Evolutionary conservation across 2,888 invertebrate species (phyloP), one percentile per base, ranked within the genome.

Genomic region (Leptopilina syphax): DNA sequence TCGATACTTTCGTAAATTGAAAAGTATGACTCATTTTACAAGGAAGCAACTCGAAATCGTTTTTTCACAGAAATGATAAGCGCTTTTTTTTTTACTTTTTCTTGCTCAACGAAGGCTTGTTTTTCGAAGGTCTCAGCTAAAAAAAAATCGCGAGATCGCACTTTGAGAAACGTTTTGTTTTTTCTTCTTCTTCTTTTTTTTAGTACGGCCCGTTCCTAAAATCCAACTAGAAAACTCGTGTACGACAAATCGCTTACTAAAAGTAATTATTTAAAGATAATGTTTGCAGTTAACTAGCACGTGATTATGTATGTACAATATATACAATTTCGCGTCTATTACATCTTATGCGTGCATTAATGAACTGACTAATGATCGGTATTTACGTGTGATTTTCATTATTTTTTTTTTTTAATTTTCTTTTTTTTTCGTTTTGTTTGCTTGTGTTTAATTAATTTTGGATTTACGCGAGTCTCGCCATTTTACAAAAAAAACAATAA

Each of bases 231-330:
- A 63, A 70, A 73, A 54, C 18, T 70, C 70, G 68, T 70, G 68
- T 79, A 84, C 85, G 86, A 88, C 82, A 85, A 50, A 86, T 88
- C 86, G 87, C 86, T 87, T 89, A 87, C 88, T 88, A 89, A 85
- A 83, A 87, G 80, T 85, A 87, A 86, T 47, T 88, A 86, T 88
- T 89, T 85, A 89, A 90, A 90, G 90, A 89, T 88, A 89, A 89
- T 89, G 89, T 50, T 86, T 90, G 85, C 83, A 88, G 85, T 87
- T 85, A 85, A 85, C 89, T 91, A 90, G 80, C 90, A 88, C 82
- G 86, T 86, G 84, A 85, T 85, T 86, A 79, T 82, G 81, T 90
- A 89, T 90, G 84, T 90, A 91, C 90, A 90, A 81, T 91, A 91
- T 91, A 83, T 91, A 91, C 91, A 91, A 81, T 80, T 84, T 82